Base-by-base conservation (phyloP, 1,140 invertebrate species). In the Belonocnema kinseyi region DNA sequence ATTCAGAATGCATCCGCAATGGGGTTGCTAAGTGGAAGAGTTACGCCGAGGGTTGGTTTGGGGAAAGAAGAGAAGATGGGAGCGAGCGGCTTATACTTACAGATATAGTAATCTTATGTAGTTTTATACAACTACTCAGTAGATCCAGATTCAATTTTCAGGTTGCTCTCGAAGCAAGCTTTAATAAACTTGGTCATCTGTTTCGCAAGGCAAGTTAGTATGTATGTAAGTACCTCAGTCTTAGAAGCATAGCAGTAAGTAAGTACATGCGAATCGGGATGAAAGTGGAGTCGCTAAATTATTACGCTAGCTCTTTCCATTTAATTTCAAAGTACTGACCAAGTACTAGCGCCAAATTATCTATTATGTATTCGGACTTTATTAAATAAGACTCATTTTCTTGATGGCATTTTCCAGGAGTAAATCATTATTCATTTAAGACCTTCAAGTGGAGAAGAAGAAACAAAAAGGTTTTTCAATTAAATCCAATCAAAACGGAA, bases 121-220 rank as follows among this genome's bases (percentile, higher is more conserved):
- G 40, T 40, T 56, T 56, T 56, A 12, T 56, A 56, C 17, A 56
- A 56, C 54, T 56, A 17, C 73, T 80, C 54, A 75, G 14, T 73
- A 70, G 72, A 81, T 83, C 82, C 70, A 61, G 53, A 82, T 79
- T 72, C 80, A 78, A 79, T 82, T 77, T 85, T 84, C 81, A 76
- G 77, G 78, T 82, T 74, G 74, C 52, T 46, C 53, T 72, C 21
- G 52, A 79, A 66, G 73, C 76, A 73, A 75, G 77, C 66, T 82
- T 85, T 85, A 81, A 85, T 80, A 83, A 83, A 85, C 74, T 79
- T 72, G 5, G 53, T 46, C 12, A 75, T 78, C 73, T 82, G 85
- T 82, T 80, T 76, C 71, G 16, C 72, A 77, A n/a, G 17, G 61
- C 80, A 71, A 72, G 26, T 53, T 54, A 84, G 77, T 82, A 11